Conservation (phyloP, 2,113 vertebrate species). For the Choloepus hoffmanni region DNA sequence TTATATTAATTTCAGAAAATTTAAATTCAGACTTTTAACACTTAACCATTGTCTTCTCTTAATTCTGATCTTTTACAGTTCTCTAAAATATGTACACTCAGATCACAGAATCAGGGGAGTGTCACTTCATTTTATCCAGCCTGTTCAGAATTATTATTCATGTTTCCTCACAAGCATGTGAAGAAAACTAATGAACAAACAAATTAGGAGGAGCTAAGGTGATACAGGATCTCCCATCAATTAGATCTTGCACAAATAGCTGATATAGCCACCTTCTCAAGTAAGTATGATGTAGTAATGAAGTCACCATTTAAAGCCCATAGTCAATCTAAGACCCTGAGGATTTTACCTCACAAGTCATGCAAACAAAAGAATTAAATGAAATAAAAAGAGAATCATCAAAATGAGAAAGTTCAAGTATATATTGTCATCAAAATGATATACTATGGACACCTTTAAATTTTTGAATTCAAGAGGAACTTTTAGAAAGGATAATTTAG, state of each 20-base stretch:
- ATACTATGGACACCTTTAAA: not conserved
- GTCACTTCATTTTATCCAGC: not conserved
- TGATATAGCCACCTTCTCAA: not conserved
- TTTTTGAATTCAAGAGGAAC: not conserved
- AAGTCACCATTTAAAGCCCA: not conserved
- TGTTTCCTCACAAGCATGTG: not conserved
- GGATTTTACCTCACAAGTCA: not conserved
- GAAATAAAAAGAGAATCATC: not conserved
- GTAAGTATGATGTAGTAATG: not conserved
- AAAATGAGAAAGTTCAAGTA: constrained; percentile 31
- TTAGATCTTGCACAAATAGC: fast-evolving
- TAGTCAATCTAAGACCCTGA: not conserved
- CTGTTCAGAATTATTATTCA: not conserved
- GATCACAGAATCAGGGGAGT: not conserved
- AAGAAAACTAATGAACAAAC: not conserved
- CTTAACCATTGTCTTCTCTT: constrained; percentile 5
- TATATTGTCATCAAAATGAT: not conserved
- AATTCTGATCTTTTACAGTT: not conserved
- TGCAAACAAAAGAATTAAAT: constrained; percentile 38
- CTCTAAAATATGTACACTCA: not conserved
- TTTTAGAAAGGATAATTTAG: constrained; percentile 48
- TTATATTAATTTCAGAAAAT: constrained; percentile 46
- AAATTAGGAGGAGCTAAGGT: not conserved
- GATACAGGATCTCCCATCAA: not conserved
- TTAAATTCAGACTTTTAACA: constrained; percentile 32